Evolutionary conservation across 2,888 invertebrate genomes (phyloP).

Genomic region (Mythimna pallens): DNA sequence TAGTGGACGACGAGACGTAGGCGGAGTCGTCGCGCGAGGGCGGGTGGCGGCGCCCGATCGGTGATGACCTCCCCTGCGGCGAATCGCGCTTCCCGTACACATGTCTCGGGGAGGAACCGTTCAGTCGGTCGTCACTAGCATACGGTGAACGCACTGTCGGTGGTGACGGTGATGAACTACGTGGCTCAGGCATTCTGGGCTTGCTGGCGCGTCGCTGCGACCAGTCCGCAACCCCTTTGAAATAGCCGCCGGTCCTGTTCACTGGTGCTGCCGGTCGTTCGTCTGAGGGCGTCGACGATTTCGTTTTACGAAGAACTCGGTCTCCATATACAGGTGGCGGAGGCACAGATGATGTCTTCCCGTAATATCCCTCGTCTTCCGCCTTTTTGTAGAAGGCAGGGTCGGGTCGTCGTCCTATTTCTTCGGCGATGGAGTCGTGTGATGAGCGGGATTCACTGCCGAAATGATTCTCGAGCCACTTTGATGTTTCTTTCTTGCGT

Average conservation of each 20-base stretch:
- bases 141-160: slow-evolving; percentile 85
- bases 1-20: slow-evolving; percentile 90
- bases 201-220: slow-evolving; percentile 92
- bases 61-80: slow-evolving; percentile 84
- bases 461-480: slow-evolving; percentile 97
- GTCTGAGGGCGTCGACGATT: slow-evolving; percentile 89
- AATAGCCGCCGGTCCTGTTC: slow-evolving; percentile 90
- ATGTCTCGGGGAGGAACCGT: slow-evolving; percentile 84
- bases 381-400: slow-evolving; percentile 94
- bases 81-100: slow-evolving; percentile 86
- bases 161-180: slow-evolving; percentile 86
- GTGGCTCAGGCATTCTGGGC: slow-evolving; percentile 88
- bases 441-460: slow-evolving; percentile 96
- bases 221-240: slow-evolving; percentile 95
- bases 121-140: slow-evolving; percentile 83
- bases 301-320: slow-evolving; percentile 87
- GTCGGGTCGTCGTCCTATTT: slow-evolving; percentile 91
- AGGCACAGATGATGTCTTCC: slow-evolving; percentile 84
- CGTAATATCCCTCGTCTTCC: slow-evolving; percentile 87
- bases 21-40: slow-evolving; percentile 90
- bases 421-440: slow-evolving; percentile 92
- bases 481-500: slow-evolving; percentile 96
- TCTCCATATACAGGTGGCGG: slow-evolving; percentile 86
- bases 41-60: slow-evolving; percentile 85
- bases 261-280: slow-evolving; percentile 84